Conservation (phyloP, 2,113 vertebrate species). For the Clarias batrachus region DNA sequence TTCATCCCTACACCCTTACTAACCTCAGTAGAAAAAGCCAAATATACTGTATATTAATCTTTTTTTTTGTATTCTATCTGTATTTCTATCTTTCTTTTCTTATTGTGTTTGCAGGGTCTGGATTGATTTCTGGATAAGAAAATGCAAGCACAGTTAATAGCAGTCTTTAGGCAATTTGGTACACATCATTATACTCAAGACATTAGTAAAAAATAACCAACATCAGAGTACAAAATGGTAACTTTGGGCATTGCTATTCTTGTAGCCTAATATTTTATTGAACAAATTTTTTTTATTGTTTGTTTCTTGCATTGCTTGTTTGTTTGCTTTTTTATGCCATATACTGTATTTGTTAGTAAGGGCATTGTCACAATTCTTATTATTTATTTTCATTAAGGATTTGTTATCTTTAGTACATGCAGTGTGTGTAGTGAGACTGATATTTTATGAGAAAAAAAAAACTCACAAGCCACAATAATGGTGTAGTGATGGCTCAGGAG, state of each 20-base stretch:
- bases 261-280: neutral
- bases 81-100: neutral
- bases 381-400: neutral
- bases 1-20: too few species aligned
- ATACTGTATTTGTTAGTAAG: neutral
- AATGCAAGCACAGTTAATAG: slow-evolving; percentile 8
- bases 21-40: neutral
- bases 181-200: neutral
- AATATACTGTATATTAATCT: too few species aligned
- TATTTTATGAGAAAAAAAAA: neutral
- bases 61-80: too few species aligned
- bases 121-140: slow-evolving; percentile 5
- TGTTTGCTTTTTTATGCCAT: neutral
- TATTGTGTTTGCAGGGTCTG: neutral
- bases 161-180: neutral
- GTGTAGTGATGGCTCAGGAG: too few species aligned
- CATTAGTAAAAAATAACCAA: slow-evolving; percentile 3
- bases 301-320: neutral
- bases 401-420: neutral
- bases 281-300: neutral
- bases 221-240: neutral
- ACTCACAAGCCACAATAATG: too few species aligned
- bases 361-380: neutral
- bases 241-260: neutral
- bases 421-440: neutral